Percentiles rank a stretch among this genome's conserved stretches.
Evolutionary conservation across 92 coral and sea anemone genomes (phyloP).

Genomic region (Metridium senile): DNA sequence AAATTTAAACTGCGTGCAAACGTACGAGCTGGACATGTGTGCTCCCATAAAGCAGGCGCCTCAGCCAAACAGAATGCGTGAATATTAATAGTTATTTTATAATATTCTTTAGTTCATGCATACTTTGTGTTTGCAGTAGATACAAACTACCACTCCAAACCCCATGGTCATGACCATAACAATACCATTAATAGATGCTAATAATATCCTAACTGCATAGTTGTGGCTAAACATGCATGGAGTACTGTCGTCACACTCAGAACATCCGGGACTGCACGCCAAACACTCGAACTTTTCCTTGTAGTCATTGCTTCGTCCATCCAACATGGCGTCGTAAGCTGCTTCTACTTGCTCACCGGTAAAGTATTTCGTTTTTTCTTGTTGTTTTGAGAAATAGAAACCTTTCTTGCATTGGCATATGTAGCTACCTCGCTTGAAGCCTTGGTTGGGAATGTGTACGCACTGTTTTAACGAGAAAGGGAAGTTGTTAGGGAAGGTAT

Average conservation of each 20-base stretch:
- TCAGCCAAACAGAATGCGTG: no score
- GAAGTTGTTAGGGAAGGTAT: neutral
- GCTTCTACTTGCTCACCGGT: conserved; percentile 66
- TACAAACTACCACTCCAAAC: conserved; percentile 61
- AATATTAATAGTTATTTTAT: no score
- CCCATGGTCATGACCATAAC: conserved; percentile 50
- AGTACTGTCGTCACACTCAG: conserved; percentile 71
- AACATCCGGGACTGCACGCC: conserved; percentile 84
- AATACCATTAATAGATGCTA: conserved; percentile 52
- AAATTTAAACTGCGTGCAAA: no score
- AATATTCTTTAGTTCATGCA: no score
- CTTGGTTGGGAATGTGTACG: conserved; percentile 53
- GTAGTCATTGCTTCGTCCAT: conserved; percentile 43
- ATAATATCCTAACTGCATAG: conserved; percentile 33
- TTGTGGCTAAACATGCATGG: conserved; percentile 70
- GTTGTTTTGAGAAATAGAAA: conserved; percentile 62
- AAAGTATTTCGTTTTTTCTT: conserved; percentile 60
- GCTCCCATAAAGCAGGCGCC: no score
- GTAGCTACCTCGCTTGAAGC: conserved; percentile 86
- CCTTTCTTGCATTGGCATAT: conserved; percentile 79
- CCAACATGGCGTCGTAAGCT: conserved; percentile 54
- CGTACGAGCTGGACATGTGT: no score
- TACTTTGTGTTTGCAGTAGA: conserved; percentile 64
- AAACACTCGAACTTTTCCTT: conserved; percentile 65
- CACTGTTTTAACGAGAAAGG: conserved; percentile 49